phyloP scores from a whole-genome alignment of 2,797 vertebrate species.

The Cryptoblepharus egeriae region DNA sequence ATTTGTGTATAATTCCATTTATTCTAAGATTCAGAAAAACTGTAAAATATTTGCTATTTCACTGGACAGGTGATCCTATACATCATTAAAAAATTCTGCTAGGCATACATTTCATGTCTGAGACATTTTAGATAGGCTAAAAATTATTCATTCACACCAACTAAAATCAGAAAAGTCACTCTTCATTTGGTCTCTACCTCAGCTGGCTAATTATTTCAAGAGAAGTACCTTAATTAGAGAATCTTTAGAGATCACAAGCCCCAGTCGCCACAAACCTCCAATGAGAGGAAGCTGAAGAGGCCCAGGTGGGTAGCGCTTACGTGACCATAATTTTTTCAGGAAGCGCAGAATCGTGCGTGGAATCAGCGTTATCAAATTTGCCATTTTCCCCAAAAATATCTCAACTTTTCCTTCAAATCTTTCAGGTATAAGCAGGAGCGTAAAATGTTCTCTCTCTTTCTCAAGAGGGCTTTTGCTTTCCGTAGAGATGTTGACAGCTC shows the following conservation, averaged over 20 bases:
- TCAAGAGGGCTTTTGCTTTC: not conserved
- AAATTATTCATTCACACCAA: not conserved
- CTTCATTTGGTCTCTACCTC: too few species aligned
- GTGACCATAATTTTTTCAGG: not conserved
- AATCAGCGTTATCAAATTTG: not conserved
- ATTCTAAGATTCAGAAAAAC: not conserved
- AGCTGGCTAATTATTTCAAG: not conserved
- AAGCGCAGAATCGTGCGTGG: not conserved
- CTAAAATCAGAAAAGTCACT: not conserved
- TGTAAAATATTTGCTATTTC: not conserved
- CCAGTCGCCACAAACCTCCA: slow-evolving; percentile 17
- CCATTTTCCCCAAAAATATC: not conserved
- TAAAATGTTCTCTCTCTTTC: too few species aligned
- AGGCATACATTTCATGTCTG: not conserved
- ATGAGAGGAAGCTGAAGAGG: slow-evolving; percentile 8
- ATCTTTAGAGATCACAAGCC: not conserved
- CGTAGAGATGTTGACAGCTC: not conserved
- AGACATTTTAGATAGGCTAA: not conserved
- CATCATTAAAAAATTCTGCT: not conserved
- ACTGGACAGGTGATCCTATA: not conserved
- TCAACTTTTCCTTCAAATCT: not conserved
- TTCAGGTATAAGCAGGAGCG: fast-evolving
- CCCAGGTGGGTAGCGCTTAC: not conserved
- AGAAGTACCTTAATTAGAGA: slow-evolving; percentile 18
- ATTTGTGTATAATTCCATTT: too few species aligned